These are phyloP conservation scores for Drosophila littoralis DNA, from an alignment of 1,140 invertebrate species.

Conservation along the genomic window DNA sequence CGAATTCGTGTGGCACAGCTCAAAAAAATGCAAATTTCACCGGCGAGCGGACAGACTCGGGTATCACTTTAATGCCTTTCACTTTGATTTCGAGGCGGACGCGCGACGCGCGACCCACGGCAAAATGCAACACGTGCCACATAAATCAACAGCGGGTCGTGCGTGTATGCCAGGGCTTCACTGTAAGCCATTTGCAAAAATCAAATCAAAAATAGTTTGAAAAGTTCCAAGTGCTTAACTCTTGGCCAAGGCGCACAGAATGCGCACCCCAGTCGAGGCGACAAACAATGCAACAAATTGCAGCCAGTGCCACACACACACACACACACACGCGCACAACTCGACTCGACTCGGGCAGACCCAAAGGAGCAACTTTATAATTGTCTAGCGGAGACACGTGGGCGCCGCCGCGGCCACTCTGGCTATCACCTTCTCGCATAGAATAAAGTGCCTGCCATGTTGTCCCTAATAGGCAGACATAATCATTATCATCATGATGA, in stretches of 20 bases:
- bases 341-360: background rate
- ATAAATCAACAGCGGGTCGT: conserved; percentile 63
- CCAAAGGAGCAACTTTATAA: conserved; percentile 77
- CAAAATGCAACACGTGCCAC: conserved; percentile 75
- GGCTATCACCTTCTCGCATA: conserved; percentile 45
- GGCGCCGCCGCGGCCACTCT: conserved; percentile 47
- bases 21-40: conserved; percentile 69
- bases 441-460: conserved; percentile 32
- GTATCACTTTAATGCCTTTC: conserved; percentile 81
- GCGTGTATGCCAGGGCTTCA: conserved; percentile 13
- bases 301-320: conserved; percentile 40
- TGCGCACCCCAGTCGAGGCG: conserved; percentile 22
- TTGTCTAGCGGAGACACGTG: conserved; percentile 73
- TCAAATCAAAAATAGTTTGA: conserved; percentile 82
- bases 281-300: conserved; percentile 83
- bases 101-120: conserved; percentile 50
- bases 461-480: conserved; percentile 65
- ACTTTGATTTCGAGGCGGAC: conserved; percentile 60
- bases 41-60: conserved; percentile 34
- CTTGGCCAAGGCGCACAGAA: conserved; percentile 42
- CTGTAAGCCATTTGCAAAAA: conserved; percentile 72
- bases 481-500: conserved; percentile 40
- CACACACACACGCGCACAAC: background rate
- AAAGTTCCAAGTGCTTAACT: conserved; percentile 79
- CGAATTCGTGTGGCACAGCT: conserved; percentile 57